Conservation (phyloP, 2,797 vertebrate genomes). For the Anabas testudineus region DNA sequence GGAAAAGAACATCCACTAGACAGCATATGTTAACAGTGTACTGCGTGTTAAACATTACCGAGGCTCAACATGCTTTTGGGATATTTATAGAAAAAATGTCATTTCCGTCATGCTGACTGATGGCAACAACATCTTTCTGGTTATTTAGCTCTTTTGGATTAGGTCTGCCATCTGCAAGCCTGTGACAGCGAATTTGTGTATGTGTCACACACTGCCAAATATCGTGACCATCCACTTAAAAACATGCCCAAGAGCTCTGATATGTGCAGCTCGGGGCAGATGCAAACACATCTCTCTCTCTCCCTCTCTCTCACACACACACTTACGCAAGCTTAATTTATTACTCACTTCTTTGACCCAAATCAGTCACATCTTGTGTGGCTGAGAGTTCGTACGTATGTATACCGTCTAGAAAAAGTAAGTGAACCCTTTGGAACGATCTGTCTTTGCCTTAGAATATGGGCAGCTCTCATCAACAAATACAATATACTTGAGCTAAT, state of each 20-base stretch:
- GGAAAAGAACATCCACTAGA: conserved; percentile 8
- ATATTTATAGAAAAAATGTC: conserved; percentile 42
- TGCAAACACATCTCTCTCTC: conserved; percentile 36
- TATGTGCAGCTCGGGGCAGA: conserved; percentile 56
- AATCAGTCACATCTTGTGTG: conserved; percentile 79
- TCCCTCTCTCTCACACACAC: conserved; percentile 31
- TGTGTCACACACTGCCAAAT: conserved; percentile 61
- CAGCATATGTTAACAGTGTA: conserved; percentile 12
- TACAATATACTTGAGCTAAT: neutral
- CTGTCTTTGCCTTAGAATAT: neutral
- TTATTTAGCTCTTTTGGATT: conserved; percentile 44
- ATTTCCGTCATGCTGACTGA: conserved; percentile 38
- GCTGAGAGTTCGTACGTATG: conserved; percentile 57
- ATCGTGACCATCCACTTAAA: conserved; percentile 58
- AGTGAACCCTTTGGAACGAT: neutral
- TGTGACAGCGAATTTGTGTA: conserved; percentile 58
- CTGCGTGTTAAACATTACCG: conserved; percentile 8
- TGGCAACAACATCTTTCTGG: conserved; percentile 32
- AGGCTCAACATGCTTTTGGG: conserved; percentile 9
- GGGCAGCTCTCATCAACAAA: neutral
- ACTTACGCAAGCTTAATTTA: conserved; percentile 72
- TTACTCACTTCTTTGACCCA: conserved; percentile 80
- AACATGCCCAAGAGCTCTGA: conserved; percentile 56
- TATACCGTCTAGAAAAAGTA: conserved; percentile 5
- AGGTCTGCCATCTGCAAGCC: conserved; percentile 55